phyloP scores from a whole-genome alignment of 2,113 vertebrate species.

The Lophius piscatorius region DNA sequence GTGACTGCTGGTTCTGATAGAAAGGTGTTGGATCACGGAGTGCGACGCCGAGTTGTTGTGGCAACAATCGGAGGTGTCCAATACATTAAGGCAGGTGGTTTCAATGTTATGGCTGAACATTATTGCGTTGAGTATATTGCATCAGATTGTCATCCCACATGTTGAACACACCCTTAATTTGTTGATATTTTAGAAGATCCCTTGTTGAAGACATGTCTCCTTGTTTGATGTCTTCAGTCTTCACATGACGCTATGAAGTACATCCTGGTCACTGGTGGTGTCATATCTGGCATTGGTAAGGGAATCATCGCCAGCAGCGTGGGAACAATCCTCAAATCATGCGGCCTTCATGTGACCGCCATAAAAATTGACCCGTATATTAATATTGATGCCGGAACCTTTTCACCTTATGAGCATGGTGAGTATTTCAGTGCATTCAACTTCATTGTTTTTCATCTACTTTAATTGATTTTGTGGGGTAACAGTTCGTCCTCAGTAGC shows the following conservation, averaged over 20 bases:
- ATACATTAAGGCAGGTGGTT: too few relatives aligned
- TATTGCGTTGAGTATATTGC: too few relatives aligned
- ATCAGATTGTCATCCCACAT: too few relatives aligned
- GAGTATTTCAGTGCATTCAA: constrained; percentile 11
- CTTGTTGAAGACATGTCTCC: not conserved
- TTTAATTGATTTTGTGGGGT: not conserved
- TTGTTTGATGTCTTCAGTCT: constrained; percentile 10
- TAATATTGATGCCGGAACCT: constrained; percentile 97
- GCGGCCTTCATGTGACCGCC: constrained; percentile 93
- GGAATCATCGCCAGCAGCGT: constrained; percentile 97
- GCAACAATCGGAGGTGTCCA: too few relatives aligned
- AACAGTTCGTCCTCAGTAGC: too few relatives aligned
- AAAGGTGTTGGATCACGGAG: too few relatives aligned
- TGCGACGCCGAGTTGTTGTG: too few relatives aligned
- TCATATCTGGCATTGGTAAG: constrained; percentile 97
- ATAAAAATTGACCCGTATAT: constrained; percentile 99
- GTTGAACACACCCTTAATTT: too few relatives aligned
- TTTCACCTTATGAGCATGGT: constrained; percentile 97
- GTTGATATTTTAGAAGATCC: too few relatives aligned
- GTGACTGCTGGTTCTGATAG: too few relatives aligned
- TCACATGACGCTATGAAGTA: constrained; percentile 87
- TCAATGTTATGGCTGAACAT: too few relatives aligned
- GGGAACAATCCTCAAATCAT: constrained; percentile 96
- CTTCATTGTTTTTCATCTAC: not conserved
- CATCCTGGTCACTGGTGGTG: constrained; percentile 96